Percentiles rank a stretch among this genome's conserved stretches.
Conservation (phyloP, 2,113 vertebrate genomes). For the Nyctibius bracteatus region DNA sequence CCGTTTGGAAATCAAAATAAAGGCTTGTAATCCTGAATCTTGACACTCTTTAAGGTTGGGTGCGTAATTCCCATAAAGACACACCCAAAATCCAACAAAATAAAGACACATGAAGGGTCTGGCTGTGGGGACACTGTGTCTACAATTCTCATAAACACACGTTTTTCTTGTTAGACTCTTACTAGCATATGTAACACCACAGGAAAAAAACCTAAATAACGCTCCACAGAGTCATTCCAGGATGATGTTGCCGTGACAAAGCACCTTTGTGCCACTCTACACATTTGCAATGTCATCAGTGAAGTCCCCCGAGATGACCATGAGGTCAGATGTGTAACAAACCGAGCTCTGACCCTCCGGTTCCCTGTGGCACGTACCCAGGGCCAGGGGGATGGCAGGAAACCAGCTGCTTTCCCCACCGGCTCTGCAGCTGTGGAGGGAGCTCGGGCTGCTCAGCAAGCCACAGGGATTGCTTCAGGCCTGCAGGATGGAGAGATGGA, state of each 20-base stretch:
- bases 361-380: background rate
- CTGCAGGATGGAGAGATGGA: background rate
- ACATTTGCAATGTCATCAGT: background rate
- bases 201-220: background rate
- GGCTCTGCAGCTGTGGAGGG: background rate
- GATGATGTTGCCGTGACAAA: background rate
- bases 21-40: background rate
- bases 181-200: background rate
- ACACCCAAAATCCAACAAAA: background rate
- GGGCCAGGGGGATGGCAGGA: background rate
- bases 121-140: background rate
- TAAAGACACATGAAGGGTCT: background rate
- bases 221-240: background rate
- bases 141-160: background rate
- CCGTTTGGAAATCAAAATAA: background rate
- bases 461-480: background rate
- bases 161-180: constrained; percentile 43
- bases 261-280: background rate
- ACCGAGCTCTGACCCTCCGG: background rate
- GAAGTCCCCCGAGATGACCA: background rate
- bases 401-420: background rate
- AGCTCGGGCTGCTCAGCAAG: background rate
- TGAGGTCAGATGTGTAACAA: fast-evolving
- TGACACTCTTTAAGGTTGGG: background rate
- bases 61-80: fast-evolving